Base-by-base conservation (phyloP, 1,140 invertebrate species). In the Aphelinus atriplicis region DNA sequence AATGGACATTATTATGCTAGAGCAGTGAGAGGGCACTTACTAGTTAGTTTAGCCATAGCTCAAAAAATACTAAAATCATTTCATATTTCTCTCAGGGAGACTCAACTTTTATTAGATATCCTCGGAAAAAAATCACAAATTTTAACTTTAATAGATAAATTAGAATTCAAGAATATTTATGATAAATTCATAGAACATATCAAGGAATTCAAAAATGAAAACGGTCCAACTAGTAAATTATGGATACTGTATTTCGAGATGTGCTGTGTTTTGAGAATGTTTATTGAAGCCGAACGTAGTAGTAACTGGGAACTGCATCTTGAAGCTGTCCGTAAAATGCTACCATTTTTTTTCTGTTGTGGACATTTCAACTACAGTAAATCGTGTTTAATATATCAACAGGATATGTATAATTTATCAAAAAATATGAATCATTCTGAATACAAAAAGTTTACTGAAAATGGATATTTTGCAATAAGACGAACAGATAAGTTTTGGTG, bases 11-110 rank as follows among this genome's bases (percentile, higher is more conserved):
- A 82, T 46, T 84, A 79, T 74, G 60, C 78, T 7, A 71, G 85
- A 79, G 83, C 84, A 75, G 75, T 88, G 50, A 68, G 83, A 77
- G 85, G 76, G 47, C 86, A 88, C 47, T 53, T 60, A 53, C 47
- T 76, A 46, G 48, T 45, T 1, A 46, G 53, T 46, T 58, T 78
- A 46, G 71, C 81, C 72, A 80, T 86, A 64, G 78, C 78, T 77
- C 77, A 75, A 55, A 77, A 77, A 67, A 81, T 87, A 77, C 77
- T 65, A 3, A 43, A 60, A 9, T 4, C 9, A 60, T 43, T 26
- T 4, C 9, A 3, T n/a, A 50, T 48, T 1, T 51, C 46, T 47
- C 56, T 60, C 7, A 42, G 3, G 9, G 63, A 47, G 43, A 7
- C 7, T 48, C 10, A 46, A 42, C 26, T 51, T 6, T 48, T 55